Evolutionary conservation across 2,888 invertebrate genomes (phyloP), one percentile per base, ranked within the genome.

Genomic region (Eilema depressum): DNA sequence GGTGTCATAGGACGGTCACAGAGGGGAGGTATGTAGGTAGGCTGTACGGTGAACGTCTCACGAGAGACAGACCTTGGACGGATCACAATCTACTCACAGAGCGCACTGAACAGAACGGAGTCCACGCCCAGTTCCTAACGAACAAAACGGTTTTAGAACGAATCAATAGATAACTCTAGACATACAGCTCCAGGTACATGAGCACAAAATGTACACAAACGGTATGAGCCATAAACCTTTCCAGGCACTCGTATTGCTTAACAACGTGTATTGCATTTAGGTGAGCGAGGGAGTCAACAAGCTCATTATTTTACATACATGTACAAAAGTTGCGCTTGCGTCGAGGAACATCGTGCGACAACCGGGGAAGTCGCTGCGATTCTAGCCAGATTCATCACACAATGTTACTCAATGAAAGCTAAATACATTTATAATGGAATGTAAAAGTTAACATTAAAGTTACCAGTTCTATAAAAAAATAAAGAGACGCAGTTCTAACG

Each of bases 41-140:
- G 28, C 8, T 53, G 28, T n/a, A 28, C n/a, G 28, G 30, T 30
- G 30, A 60, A 14, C 28, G 62, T 26, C 33, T 37, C 70, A 23
- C 57, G 66, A 66, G 83, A 83, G 81, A 86, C 80, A 85, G 85
- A 77, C 83, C 86, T 83, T 92, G 92, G 92, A 92, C 92, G 92
- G 92, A 92, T 91, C 89, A 85, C 86, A 88, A 88, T 85, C 83
- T 84, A 87, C 79, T 84, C 76, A 85, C 79, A 82, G 79, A 84
- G 82, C 63, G 41, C 72, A 63, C 68, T 53, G 23, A 65, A 65
- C 53, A 37, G 53, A 56, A 66, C 59, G 23, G 61, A 59, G 23
- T 41, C 59, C 57, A n/a, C 53, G 41, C 64, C n/a, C 56, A 28
- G 41, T 26, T 56, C 41, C 37, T 70, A 30, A 64, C 69, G 63